Base-by-base conservation (phyloP, 2,797 vertebrate species). In the Urophycis tenuis region DNA sequence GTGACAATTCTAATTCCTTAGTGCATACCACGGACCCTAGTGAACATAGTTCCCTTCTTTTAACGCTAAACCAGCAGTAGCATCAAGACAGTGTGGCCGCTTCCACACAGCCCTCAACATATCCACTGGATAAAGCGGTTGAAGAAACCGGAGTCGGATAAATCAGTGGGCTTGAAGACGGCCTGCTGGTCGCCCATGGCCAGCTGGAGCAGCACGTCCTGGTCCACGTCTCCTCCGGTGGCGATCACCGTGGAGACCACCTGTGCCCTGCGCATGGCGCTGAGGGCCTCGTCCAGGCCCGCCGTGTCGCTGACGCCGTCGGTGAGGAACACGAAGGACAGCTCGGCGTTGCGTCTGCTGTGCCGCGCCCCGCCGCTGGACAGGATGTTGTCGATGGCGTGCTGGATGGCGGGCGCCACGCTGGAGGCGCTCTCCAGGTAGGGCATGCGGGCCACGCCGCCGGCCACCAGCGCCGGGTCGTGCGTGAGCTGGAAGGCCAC, bases 111-210 rank as follows among this genome's bases (percentile, higher is more conserved):
- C n/a, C 64, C 76, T 80, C 83, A 98, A 92, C 97, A 98, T 77
- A 98, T 92, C 96, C 97, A 98, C 78, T 81, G 90, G 82, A 96
- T 88, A 85, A 98, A 97, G 84, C 92, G 94, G 78, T 96, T 93
- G 0, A 97, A 95, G 83, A 96, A 94, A 79, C 88, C 15, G 1
- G 93, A 87, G 81, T 91, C 91, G 25, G 88, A 87, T n/a, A 94
- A 93, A 88, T 94, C 92, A 79, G 91, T 89, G 82, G 88, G 93
- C 78, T 87, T 92, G 87, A 97, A 98, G 75, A 98, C 92, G 85
- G 96, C 94, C 0, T 94, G 83, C 71, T 85, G 75, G 84, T 97
- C 95, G 0, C 92, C 92, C 72, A 98, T 91, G 73, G 92, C 94
- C 84, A 98, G 91, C 85, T 94, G 93, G 75, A 78, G 80, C 22